Evolutionary conservation across 2,113 vertebrate species (phyloP).

Genomic region (Platysteira castanea): DNA sequence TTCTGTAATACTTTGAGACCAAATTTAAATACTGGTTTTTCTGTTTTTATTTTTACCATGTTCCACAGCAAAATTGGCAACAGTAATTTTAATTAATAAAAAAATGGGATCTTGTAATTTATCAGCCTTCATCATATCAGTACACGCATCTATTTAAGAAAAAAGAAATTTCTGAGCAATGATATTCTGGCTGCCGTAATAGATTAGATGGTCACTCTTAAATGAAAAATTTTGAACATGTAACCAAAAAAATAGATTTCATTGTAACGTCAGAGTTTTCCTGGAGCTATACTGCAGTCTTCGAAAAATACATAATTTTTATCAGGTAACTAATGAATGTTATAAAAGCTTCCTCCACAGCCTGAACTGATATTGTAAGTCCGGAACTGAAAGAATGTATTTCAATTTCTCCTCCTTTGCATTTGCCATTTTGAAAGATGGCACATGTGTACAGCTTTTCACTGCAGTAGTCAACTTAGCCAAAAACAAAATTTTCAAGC

Average conservation of each 20-base stretch:
- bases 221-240: not conserved
- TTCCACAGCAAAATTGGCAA: not conserved
- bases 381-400: not conserved
- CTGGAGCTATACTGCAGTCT: not conserved
- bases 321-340: not conserved
- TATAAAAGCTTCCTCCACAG: not conserved
- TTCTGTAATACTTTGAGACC: not conserved
- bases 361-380: not conserved
- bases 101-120: not conserved
- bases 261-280: not conserved
- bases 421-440: not conserved
- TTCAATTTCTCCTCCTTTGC: not conserved
- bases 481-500: not conserved
- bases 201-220: not conserved
- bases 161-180: not conserved
- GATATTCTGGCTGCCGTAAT: not conserved
- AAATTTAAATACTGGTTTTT: not conserved
- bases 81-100: not conserved
- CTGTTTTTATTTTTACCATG: not conserved
- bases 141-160: not conserved
- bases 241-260: not conserved
- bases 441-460: not conserved
- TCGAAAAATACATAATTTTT: not conserved
- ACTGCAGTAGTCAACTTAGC: not conserved
- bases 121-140: not conserved